Base-by-base conservation (phyloP, 2,113 vertebrate genomes). In the Urocynchramus pylzowi region DNA sequence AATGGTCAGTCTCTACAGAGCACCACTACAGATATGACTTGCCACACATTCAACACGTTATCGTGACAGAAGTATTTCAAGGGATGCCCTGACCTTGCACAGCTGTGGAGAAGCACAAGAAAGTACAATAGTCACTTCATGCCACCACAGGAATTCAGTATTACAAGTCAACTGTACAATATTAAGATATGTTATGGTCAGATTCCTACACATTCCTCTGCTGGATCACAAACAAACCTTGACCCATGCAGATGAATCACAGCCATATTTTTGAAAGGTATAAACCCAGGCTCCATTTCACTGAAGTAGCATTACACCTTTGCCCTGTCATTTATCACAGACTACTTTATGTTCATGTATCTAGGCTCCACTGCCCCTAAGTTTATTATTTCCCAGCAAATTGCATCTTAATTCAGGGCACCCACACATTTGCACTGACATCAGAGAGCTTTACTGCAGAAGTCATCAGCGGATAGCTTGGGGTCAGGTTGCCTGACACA, bases 11-110 rank as follows among this genome's bases (percentile, higher is more conserved):
- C 47, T 57, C 9, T 71, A 70, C 17, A 90, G 81, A 77, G 35
- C 45, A 76, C 7, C 13, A 16, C 16, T n/a, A 26, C 30, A 89
- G 59, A 80, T 2, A 5, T 4, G 31, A 7, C 14, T 44, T 82
- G 56, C 20, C 33, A 59, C 23, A 15, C 42, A 26, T 49, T 5
- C 4, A 84, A 83, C 33, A 33, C 0, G 0, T 44, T 41, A 70
- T 39, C 42, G 37, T 19, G 60, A 23, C 61, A 73, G 20, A 80
- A 47, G 33, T 28, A 27, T 44, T 79, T 77, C 53, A 73, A 59
- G 60, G 69, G 44, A 42, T 44, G 35, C 15, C 33, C 42, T 8
- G 9, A 74, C 18, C 26, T 24, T 0, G 9, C 31, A 59, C 31
- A 60, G 9, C 49, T 65, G 45, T n/a, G 76, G 50, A 68, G 67